Conservation (phyloP, 2,113 vertebrate species). For the Paedocypris sp. region DNA sequence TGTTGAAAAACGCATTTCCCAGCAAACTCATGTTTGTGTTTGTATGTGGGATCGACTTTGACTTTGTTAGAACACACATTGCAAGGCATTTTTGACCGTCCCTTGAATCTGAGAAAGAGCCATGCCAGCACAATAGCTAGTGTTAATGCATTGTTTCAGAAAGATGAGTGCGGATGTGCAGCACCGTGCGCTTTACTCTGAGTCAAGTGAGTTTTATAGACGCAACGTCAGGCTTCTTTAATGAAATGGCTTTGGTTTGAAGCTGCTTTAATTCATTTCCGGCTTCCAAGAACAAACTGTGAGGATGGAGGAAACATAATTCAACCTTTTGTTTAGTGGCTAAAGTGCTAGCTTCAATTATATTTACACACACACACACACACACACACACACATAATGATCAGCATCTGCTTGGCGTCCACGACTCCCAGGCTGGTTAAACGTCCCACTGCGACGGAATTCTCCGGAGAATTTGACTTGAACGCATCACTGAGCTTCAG, state of each 20-base stretch:
- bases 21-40: too few species aligned
- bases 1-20: too few species aligned
- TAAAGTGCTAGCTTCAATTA: neutral
- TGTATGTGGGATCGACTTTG: too few species aligned
- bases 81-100: too few species aligned
- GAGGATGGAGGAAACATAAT: neutral
- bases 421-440: neutral
- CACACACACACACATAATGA: neutral
- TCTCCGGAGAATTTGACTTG: neutral
- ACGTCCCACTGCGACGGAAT: neutral
- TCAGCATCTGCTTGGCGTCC: neutral
- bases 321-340: conserved; percentile 26
- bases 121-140: too few species aligned
- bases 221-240: conserved; percentile 24
- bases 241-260: conserved; percentile 36
- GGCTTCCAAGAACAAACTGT: conserved; percentile 21
- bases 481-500: conserved; percentile 2
- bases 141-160: conserved; percentile 30
- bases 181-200: conserved; percentile 17
- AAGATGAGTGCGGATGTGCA: conserved; percentile 18
- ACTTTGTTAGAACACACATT: too few species aligned
- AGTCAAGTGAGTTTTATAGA: conserved; percentile 32
- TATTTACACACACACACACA: neutral
- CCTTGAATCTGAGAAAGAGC: too few species aligned
- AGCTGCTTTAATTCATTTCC: conserved; percentile 39